phyloP scores from a whole-genome alignment of 2,888 invertebrate genomes.

The Villa cingulata region DNA sequence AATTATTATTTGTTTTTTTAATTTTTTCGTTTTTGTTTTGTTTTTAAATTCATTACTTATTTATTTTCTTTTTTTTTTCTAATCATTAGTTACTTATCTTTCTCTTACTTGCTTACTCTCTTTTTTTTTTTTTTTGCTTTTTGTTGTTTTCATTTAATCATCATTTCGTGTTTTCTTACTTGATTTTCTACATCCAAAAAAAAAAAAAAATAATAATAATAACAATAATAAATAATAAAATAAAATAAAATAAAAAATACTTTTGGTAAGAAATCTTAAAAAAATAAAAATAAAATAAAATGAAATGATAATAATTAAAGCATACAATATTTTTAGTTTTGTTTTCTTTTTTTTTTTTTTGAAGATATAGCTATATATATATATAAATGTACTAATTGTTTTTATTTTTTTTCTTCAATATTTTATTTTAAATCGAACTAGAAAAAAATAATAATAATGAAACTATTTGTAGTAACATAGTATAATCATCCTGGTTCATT shows the following conservation, averaged over 20 bases:
- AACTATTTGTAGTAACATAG: too few relatives aligned
- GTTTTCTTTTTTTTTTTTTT: conserved; percentile 2
- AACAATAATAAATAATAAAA: too few relatives aligned
- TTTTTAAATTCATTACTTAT: not conserved
- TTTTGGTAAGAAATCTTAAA: not conserved
- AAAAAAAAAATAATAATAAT: too few relatives aligned
- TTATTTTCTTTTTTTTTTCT: not conserved
- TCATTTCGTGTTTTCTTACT: too few relatives aligned
- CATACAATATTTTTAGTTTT: not conserved
- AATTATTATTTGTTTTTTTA: not conserved
- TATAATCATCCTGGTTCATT: not conserved
- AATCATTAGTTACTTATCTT: too few relatives aligned
- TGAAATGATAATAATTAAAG: not conserved
- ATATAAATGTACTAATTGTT: too few relatives aligned
- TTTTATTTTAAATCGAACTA: not conserved
- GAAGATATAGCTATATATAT: too few relatives aligned
- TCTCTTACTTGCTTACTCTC: too few relatives aligned
- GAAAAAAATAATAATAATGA: not conserved
- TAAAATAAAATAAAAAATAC: not conserved
- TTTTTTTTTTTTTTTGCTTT: too few relatives aligned
- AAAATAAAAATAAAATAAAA: not conserved
- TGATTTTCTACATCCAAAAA: not conserved
- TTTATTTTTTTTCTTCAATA: conserved; percentile 10
- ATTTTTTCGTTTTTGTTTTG: not conserved
- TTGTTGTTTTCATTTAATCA: too few relatives aligned